Conservation (phyloP, 2,888 invertebrate genomes). For the Microchrysa polita region DNA sequence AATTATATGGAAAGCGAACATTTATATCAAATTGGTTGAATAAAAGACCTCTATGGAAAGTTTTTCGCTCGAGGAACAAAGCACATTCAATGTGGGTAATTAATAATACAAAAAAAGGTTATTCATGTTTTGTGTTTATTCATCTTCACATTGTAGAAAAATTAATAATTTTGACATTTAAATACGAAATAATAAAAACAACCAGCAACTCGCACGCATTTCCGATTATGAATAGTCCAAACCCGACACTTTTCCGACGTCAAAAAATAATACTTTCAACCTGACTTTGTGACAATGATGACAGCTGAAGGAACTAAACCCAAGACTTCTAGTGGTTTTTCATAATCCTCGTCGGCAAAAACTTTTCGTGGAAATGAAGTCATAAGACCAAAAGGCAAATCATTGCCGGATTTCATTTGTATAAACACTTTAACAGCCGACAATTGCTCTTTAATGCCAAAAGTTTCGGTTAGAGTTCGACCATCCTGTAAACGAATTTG, state of each 20-base stretch:
- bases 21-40: too few species aligned
- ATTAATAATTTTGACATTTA: constrained; percentile 22
- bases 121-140: too few species aligned
- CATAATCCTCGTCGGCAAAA: constrained; percentile 87
- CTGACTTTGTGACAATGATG: constrained; percentile 75
- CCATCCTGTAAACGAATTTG: constrained; percentile 85
- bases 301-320: constrained; percentile 87
- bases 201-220: constrained; percentile 37
- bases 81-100: too few species aligned
- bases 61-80: too few species aligned
- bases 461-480: constrained; percentile 75
- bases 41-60: too few species aligned
- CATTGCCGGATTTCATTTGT: constrained; percentile 80
- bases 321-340: constrained; percentile 84
- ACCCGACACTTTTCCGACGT: not conserved
- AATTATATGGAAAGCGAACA: too few species aligned
- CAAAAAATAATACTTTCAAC: not conserved
- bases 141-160: constrained; percentile 1
- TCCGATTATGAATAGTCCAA: not conserved
- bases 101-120: too few species aligned
- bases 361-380: constrained; percentile 91
- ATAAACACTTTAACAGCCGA: constrained; percentile 91
- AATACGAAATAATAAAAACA: constrained; percentile 37
- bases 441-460: constrained; percentile 86
- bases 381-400: constrained; percentile 83